Evolutionary conservation across 2,113 vertebrate species (phyloP).

Genomic region (Macaca fascicularis): T2T-MFA8v1.1 NC_088375.1:122820501-122821000

Average conservation of each 20-base stretch:
- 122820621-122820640: neutral
- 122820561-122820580: neutral
- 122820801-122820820: neutral
- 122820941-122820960: neutral
- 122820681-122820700: neutral
- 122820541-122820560: neutral
- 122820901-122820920: neutral
- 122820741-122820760: neutral
- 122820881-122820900: neutral
- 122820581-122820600: neutral
- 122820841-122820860: neutral
- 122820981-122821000: neutral
- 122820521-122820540: neutral
- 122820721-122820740: neutral
- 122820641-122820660: neutral
- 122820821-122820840: neutral
- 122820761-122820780: neutral
- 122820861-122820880: neutral
- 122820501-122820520: neutral
- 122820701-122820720: neutral
- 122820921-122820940: neutral
- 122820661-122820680: neutral
- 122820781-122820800: neutral
- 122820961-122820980: neutral
- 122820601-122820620: neutral